Evolutionary conservation across 2,113 vertebrate species (phyloP).

Genomic region (Spea multiplicata): DNA sequence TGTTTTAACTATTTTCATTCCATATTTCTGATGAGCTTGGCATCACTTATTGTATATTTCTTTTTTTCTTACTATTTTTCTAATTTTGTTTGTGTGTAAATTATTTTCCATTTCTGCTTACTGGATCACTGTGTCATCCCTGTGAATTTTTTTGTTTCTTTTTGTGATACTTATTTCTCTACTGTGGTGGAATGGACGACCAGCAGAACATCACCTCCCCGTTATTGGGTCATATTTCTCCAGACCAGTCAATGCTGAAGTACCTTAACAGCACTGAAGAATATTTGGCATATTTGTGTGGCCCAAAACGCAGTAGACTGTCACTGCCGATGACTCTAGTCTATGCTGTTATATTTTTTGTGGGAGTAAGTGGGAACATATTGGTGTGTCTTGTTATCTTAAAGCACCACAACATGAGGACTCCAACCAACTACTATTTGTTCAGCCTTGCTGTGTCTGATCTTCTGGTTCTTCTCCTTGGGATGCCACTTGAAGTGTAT

Average conservation of each 20-base stretch:
- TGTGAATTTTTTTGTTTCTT: background rate
- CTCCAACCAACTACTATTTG: slow-evolving; percentile 91
- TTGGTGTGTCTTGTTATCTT: slow-evolving; percentile 89
- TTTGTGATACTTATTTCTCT: background rate
- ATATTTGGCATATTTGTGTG: slow-evolving; percentile 66
- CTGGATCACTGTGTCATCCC: background rate
- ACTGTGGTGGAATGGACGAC: slow-evolving; percentile 24
- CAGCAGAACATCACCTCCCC: slow-evolving; percentile 53
- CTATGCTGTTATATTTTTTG: slow-evolving; percentile 75
- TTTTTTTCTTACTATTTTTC: too few species aligned
- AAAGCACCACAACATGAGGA: slow-evolving; percentile 84
- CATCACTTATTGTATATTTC: too few species aligned
- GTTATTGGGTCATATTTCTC: slow-evolving; percentile 50
- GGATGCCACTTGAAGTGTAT: slow-evolving; percentile 91
- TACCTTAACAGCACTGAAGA: slow-evolving; percentile 69
- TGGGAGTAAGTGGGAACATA: slow-evolving; percentile 81
- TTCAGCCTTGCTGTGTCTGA: slow-evolving; percentile 91
- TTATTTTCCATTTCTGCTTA: background rate
- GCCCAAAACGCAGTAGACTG: slow-evolving; percentile 64
- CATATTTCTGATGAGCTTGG: too few species aligned
- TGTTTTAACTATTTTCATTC: too few species aligned
- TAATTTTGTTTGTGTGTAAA: background rate
- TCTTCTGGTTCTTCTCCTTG: slow-evolving; percentile 84
- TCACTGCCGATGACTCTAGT: slow-evolving; percentile 65
- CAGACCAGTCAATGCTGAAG: slow-evolving; percentile 49